Evolutionary conservation across 2,113 vertebrate genomes (phyloP).

Genomic region (Myodes glareolus): DNA sequence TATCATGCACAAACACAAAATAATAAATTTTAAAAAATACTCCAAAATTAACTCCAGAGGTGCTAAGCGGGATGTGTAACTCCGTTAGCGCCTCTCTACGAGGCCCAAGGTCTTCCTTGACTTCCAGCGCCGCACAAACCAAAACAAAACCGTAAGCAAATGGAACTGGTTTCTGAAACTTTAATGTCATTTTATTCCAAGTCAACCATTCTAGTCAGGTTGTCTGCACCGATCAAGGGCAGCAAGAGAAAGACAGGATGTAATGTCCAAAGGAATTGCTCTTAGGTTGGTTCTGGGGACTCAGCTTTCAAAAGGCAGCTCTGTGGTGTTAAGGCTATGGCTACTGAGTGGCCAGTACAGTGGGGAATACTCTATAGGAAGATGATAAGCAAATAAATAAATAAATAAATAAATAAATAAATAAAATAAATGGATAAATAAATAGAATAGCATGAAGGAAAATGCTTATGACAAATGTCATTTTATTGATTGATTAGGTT

Average conservation of each 20-base stretch:
- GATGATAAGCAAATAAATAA: neutral
- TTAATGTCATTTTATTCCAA: neutral
- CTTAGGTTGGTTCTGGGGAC: neutral
- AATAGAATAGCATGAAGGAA: neutral
- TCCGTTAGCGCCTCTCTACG: neutral
- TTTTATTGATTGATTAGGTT: neutral
- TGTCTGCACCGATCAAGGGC: neutral
- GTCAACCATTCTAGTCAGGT: neutral
- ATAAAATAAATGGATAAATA: too few relatives aligned
- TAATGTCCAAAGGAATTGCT: neutral
- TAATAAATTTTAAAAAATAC: neutral
- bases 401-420: too few relatives aligned
- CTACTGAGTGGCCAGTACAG: neutral
- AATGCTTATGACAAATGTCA: neutral
- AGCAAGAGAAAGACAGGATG: neutral
- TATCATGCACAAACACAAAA: too few relatives aligned
- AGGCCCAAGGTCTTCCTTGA: neutral
- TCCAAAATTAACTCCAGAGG: neutral
- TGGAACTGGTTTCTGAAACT: neutral
- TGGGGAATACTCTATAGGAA: neutral
- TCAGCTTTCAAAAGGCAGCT: neutral
- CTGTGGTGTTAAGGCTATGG: neutral
- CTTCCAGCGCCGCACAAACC: neutral
- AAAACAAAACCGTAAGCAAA: neutral
- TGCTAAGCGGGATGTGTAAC: neutral